Base-by-base conservation (phyloP, 1,140 invertebrate species). In the Drosophila trapezifrons region DNA sequence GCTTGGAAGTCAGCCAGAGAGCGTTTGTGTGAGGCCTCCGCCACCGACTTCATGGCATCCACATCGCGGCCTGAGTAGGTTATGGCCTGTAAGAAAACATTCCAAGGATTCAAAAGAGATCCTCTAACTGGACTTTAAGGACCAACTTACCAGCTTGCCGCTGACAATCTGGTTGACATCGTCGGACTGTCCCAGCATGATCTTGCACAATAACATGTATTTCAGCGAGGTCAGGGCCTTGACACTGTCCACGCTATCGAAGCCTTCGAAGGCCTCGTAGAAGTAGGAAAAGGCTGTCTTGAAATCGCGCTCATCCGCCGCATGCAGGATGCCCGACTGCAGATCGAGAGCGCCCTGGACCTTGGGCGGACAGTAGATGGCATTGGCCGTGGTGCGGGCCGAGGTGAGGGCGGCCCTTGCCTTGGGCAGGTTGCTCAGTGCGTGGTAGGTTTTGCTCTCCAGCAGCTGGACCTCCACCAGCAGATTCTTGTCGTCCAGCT, bases 241-340 rank as follows among this genome's bases (percentile, higher is more conserved):
- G 13, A 95, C 95, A 86, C 95, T 96, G 89, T 99, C 98, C 22
- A 98, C 96, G 77, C 97, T 98, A 92, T 99, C 98, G 93, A 98
- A 99, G 71, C 98, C 98, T 94, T 99, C 99, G 93, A 99, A 99
- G 38, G 99, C 99, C 94, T 99, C 99, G 93, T 99, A 99, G 92
- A 99, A 99, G 92, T 99, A 99, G 40, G 99, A 99, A 93, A 99
- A 99, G 38, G 99, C 99, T 78, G 99, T 99, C 94, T 99, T 99
- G 92, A 99, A 99, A 91, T 99, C 99, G 90, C 97, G 96, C 92
- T 99, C 99, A 93, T 99, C 99, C 32, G 98, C 99, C 40, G 99
- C 99, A 94, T 99, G 99, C 18, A 99, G 93, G 77, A 99, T 99
- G 60, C 98, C 99, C 35, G 99, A 99, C 92, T 99, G 98, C 46